Conservation (phyloP, 2,797 vertebrate genomes). For the Harpia harpyja region DNA sequence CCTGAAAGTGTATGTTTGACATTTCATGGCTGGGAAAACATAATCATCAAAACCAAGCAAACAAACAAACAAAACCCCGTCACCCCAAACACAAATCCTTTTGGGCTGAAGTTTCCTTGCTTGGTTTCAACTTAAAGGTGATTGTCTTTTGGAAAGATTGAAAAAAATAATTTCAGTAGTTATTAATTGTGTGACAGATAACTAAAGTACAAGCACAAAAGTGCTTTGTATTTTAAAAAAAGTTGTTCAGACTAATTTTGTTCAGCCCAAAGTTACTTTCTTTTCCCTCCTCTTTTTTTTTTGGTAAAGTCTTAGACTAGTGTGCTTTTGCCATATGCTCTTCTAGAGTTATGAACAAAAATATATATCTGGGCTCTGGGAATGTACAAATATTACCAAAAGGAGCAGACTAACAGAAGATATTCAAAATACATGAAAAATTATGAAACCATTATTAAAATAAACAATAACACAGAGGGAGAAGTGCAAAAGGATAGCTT, state of each 20-base stretch:
- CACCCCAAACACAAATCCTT: background rate
- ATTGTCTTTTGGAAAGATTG: background rate
- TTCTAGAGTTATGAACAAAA: background rate
- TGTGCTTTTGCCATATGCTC: background rate
- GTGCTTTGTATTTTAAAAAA: background rate
- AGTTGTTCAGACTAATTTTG: background rate
- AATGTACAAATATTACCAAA: background rate
- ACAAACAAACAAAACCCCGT: fast-evolving
- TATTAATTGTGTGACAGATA: background rate
- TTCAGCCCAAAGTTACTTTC: background rate
- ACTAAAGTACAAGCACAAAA: background rate
- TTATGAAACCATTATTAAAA: background rate
- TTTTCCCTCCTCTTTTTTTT: too few species aligned
- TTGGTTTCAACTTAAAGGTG: background rate
- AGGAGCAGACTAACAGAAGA: background rate
- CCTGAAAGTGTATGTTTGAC: background rate
- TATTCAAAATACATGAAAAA: background rate
- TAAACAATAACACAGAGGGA: background rate
- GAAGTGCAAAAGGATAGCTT: background rate
- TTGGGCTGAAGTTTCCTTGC: background rate
- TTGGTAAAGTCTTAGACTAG: background rate
- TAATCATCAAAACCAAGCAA: background rate
- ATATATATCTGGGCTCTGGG: background rate
- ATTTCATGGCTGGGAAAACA: background rate
- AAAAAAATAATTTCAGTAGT: background rate